Evolutionary conservation across 2,797 vertebrate genomes (phyloP), one percentile per base, ranked within the genome.

Genomic region (Trachops cirrhosus): DNA sequence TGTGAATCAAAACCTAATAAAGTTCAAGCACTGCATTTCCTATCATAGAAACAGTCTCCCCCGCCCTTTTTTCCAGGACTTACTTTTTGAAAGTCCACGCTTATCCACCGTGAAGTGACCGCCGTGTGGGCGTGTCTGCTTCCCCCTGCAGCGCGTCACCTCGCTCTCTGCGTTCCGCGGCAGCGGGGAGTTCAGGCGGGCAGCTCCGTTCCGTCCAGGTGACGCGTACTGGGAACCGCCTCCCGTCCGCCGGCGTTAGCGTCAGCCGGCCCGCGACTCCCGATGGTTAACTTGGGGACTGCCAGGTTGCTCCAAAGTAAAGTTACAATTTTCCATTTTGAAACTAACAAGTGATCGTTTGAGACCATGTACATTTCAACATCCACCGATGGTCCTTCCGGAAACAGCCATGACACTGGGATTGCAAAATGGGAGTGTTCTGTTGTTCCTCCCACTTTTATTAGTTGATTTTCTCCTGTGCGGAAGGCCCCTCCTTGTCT

Each of bases 121-220:
- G 5, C 89, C 24, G 0, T 3, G 15, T 6, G 15, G 44, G 9
- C 44, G 19, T 22, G 64, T 6, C 59, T 50, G 46, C 73, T n/a
- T 50, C 57, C 77, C 24, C 2, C 0, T 1, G 22, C 7, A 0
- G n/a, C 18, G 11, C 37, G 41, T 46, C 12, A 21, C 57, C 34
- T 44, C 34, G 15, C 15, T 32, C 77, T 26, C 3, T 6, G 8
- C 1, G 0, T 32, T 24, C 14, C n/a, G 86, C 59, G n/a, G 16
- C 50, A 68, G 52, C 21, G 24, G 67, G 78, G 19, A 79, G 34
- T 29, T 9, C 6, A 10, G 48, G 39, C 21, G 10, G 4, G 18
- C 50, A 0, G 9, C 77, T 46, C 10, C n/a, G 19, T 32, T 26
- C 18, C 11, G 21, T 15, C 64, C 41, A 21, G 48, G 82, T 46